Base-by-base conservation (phyloP, 30 jellyfish, hydroid and myxozoan genomes). In the Hydra vulgaris region DNA sequence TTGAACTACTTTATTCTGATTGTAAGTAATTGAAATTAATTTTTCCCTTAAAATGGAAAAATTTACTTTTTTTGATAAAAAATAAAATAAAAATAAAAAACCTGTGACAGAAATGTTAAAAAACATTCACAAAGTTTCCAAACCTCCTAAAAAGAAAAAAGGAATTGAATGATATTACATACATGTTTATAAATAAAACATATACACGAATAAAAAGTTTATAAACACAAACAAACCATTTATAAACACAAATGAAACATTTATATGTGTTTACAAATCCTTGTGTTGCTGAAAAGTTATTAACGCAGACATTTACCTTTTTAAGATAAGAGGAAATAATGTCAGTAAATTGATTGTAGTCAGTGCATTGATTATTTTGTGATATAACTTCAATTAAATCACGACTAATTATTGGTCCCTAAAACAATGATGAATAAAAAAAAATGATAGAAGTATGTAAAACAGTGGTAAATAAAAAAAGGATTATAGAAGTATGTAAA, bases 61-160 rank as follows among this genome's bases (percentile, higher is more conserved):
- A n/a, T n/a, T n/a, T n/a, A n/a, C n/a, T n/a, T n/a, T n/a, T n/a
- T n/a, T n/a, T n/a, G n/a, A n/a, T n/a, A n/a, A n/a, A n/a, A n/a
- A n/a, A n/a, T n/a, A n/a, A n/a, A 26, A 15, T 1, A 75, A 15
- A 75, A n/a, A 1, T 16, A 75, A 22, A 66, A 7, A 7, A 75
- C 83, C 53, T 78, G 66, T 7, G 85, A 78, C 21, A 78, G 53
- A 0, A 61, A 25, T 54, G 85, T 78, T 52, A 78, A 23, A 53
- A 75, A 75, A 53, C 83, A 75, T 75, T 75, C 83, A 26, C 53
- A 25, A 25, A 75, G 56, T 70, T 75, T 75, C 83, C 83, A 75
- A 12, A 75, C 56, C 17, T 75, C 83, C 83, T 75, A 53, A 0
- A 25, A 75, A 19, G 26, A 70, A 21, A 40, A 5, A 40, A n/a